phyloP scores from a whole-genome alignment of 2,888 invertebrate species.

The Lamellibrachia satsuma region DNA sequence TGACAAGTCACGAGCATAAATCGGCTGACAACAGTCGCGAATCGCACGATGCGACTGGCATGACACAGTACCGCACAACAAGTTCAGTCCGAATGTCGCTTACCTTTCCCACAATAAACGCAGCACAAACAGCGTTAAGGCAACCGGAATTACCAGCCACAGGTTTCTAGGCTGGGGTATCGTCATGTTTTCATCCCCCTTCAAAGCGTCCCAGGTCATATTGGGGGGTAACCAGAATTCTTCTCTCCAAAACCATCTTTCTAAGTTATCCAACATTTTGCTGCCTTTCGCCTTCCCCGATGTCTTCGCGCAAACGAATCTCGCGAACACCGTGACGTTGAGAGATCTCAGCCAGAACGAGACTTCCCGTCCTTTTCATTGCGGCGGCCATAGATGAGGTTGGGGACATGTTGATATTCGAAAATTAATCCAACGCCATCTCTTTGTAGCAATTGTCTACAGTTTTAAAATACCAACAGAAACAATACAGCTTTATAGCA shows the following conservation, averaged over 20 bases:
- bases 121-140: constrained; percentile 39
- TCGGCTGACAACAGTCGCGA: not conserved
- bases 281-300: not conserved
- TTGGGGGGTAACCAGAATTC: constrained; percentile 44
- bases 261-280: constrained; percentile 27
- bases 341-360: not conserved
- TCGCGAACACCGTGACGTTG: not conserved
- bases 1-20: not conserved
- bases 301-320: not conserved
- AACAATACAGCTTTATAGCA: not conserved
- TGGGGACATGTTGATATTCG: not conserved
- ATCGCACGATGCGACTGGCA: not conserved
- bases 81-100: constrained; percentile 22
- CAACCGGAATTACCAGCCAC: constrained; percentile 40
- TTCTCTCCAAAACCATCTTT: constrained; percentile 39
- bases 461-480: not conserved
- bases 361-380: constrained; percentile 12
- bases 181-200: constrained; percentile 32
- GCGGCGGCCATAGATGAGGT: constrained; percentile 13
- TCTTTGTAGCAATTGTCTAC: not conserved
- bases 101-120: constrained; percentile 44
- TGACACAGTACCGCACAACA: constrained; percentile 3
- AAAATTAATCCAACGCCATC: not conserved
- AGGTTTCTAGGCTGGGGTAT: constrained; percentile 39
- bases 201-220: constrained; percentile 40